Evolutionary conservation across 2,113 vertebrate genomes (phyloP).

Genomic region (Zootoca vivipara): DNA sequence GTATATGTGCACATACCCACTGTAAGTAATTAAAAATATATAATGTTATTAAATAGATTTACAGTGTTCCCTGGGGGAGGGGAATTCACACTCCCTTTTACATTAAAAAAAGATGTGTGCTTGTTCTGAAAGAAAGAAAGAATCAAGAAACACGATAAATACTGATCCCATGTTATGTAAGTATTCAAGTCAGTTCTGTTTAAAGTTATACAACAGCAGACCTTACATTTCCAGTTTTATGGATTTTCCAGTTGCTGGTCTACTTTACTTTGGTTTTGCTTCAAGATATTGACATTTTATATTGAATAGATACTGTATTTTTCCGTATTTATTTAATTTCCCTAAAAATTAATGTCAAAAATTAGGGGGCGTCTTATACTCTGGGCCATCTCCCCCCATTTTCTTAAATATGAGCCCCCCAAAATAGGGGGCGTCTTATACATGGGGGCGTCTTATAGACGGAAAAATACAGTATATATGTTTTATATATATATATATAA

Average conservation of each 20-base stretch:
- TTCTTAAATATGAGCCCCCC: no score
- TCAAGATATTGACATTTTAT: constrained; percentile 28
- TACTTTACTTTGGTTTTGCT: constrained; percentile 13
- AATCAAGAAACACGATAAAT: constrained; percentile 49
- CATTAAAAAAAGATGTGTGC: constrained; percentile 44
- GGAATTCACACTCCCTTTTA: constrained; percentile 48
- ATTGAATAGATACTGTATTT: no score
- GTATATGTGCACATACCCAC: constrained; percentile 7
- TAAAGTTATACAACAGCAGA: constrained; percentile 33
- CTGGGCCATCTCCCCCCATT: no score
- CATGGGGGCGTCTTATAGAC: no score
- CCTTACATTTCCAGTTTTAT: constrained; percentile 39
- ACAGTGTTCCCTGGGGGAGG: constrained; percentile 7
- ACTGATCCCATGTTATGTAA: constrained; percentile 18
- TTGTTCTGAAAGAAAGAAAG: constrained; percentile 12
- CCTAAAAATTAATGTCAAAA: no score
- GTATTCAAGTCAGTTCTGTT: constrained; percentile 24
- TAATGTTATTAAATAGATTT: constrained; percentile 45
- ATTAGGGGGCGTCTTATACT: no score
- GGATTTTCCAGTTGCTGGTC: neutral
- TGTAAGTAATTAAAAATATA: constrained; percentile 74
- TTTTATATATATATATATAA: neutral
- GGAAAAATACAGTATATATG: neutral
- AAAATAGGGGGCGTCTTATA: no score
- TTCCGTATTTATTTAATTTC: no score